These are phyloP conservation scores for Ctenicera cuprea DNA, from an alignment of 2,888 invertebrate species.

Conservation along the genomic window DNA sequence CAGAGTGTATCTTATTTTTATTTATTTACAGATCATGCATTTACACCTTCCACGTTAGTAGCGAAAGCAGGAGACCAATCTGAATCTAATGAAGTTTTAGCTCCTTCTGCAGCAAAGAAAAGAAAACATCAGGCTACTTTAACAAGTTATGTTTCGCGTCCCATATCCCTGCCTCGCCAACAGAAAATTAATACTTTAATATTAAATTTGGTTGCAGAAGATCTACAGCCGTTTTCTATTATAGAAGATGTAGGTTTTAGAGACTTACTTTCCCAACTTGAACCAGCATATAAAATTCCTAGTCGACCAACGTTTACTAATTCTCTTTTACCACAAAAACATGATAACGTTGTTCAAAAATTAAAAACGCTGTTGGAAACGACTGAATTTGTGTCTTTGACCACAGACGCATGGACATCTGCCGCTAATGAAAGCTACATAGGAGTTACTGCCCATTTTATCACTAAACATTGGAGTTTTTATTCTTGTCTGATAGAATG, in stretches of 20 bases:
- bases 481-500: constrained; percentile 43
- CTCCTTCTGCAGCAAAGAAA: too few relatives aligned
- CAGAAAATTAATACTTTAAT: constrained; percentile 27
- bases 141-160: background rate
- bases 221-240: too few relatives aligned
- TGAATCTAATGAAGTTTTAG: too few relatives aligned
- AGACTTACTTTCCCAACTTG: too few relatives aligned
- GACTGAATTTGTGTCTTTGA: background rate
- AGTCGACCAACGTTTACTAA: constrained; percentile 18
- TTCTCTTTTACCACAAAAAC: background rate
- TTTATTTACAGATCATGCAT: too few relatives aligned
- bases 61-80: too few relatives aligned
- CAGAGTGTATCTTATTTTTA: too few relatives aligned
- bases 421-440: constrained; percentile 44
- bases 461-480: constrained; percentile 46
- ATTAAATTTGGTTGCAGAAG: constrained; percentile 19
- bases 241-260: too few relatives aligned
- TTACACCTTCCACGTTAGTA: too few relatives aligned
- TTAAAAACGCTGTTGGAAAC: background rate
- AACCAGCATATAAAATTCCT: too few relatives aligned
- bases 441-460: constrained; percentile 47
- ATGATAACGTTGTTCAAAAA: background rate
- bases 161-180: background rate
- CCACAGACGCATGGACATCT: constrained; percentile 25
- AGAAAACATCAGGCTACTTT: too few relatives aligned